Evolutionary conservation across 1,140 invertebrate genomes (phyloP).

Genomic region (Caenorhabditis inopinata): DNA sequence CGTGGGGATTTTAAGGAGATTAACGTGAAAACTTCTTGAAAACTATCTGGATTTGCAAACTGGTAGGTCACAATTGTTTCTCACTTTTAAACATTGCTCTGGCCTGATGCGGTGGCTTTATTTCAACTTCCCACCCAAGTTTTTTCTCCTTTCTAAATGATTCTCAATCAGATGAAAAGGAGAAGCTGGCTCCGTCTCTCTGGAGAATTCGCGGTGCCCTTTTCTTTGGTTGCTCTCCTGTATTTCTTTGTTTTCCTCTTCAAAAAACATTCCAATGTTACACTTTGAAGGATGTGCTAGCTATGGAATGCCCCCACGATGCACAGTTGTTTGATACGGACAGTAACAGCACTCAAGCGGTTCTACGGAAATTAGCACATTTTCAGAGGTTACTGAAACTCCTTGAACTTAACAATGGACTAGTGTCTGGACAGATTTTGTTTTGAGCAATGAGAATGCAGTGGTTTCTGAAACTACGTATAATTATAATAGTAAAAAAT

Average conservation of each 20-base stretch:
- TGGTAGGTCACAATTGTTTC: too few relatives aligned
- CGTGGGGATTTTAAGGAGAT: too few relatives aligned
- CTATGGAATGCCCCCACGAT: conserved; percentile 46
- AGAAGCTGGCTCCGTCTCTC: too few relatives aligned
- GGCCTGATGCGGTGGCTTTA: too few relatives aligned
- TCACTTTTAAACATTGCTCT: too few relatives aligned
- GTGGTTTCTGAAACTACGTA: too few relatives aligned
- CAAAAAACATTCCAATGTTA: background rate
- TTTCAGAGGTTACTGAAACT: conserved; percentile 23
- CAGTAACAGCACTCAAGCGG: conserved; percentile 9
- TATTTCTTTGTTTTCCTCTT: background rate
- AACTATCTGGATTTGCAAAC: too few relatives aligned
- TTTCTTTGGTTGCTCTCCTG: background rate
- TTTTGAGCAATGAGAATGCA: too few relatives aligned
- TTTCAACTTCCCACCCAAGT: background rate
- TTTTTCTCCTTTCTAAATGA: background rate
- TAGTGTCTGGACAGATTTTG: too few relatives aligned
- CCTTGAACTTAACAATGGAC: too few relatives aligned
- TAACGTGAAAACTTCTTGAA: too few relatives aligned
- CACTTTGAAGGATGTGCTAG: conserved; percentile 20
- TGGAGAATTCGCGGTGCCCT: background rate
- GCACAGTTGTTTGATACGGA: conserved; percentile 39
- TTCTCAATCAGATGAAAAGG: background rate
- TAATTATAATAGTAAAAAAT: too few relatives aligned
- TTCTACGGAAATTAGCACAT: conserved; percentile 35